Percentiles rank a stretch among this genome's conserved stretches.
These are phyloP conservation scores for Dinomys branickii DNA, from an alignment of 2,113 vertebrate species.

Conservation along the genomic window DNA sequence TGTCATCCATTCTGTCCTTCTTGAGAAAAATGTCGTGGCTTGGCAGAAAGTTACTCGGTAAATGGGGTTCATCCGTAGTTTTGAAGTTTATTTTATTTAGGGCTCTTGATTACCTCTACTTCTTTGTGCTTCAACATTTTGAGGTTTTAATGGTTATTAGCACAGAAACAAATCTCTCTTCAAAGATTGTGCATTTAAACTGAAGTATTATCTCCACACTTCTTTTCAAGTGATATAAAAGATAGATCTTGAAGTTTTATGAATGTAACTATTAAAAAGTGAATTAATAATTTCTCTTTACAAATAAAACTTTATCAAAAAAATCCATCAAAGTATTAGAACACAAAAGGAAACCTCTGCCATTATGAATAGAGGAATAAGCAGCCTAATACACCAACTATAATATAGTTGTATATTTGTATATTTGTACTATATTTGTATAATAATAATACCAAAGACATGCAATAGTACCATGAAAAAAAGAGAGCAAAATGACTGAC, in stretches of 20 bases:
- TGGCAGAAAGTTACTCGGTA: not conserved
- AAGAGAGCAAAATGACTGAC: not conserved
- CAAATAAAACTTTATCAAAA: not conserved
- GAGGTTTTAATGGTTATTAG: not conserved
- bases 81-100: not conserved
- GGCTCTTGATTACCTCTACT: not conserved
- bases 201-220: not conserved
- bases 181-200: not conserved
- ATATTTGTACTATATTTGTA: too few species aligned
- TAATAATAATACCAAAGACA: too few species aligned
- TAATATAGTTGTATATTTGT: too few species aligned
- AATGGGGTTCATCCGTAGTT: not conserved
- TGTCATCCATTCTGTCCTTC: not conserved
- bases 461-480: not conserved
- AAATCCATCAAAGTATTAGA: not conserved
- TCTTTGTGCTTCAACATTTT: not conserved
- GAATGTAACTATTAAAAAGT: not conserved
- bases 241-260: not conserved
- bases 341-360: not conserved
- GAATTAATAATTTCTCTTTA: not conserved
- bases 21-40: not conserved
- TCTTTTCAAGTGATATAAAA: not conserved
- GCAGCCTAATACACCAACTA: too few species aligned
- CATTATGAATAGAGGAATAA: not conserved
- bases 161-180: not conserved